A percentile compares a stretch with the other conserved stretches of the same genome.
Evolutionary conservation across 2,113 vertebrate species (phyloP).

Genomic region (Cariama cristata): DNA sequence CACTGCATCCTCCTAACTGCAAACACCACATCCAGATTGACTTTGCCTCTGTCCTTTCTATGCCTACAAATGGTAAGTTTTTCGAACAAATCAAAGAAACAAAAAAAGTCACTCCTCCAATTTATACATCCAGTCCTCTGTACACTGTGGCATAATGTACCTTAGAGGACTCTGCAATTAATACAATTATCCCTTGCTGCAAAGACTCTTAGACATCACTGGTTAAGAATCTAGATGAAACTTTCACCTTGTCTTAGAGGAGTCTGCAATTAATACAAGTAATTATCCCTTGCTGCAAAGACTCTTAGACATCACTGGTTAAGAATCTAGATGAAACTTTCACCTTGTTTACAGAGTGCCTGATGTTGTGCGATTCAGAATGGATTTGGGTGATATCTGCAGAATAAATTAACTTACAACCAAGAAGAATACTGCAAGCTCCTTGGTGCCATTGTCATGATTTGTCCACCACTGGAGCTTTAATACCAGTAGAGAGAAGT

Average conservation of each 20-base stretch:
- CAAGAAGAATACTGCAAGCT: background rate
- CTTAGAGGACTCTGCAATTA: constrained; percentile 52
- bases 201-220: constrained; percentile 10
- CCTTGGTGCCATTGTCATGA: background rate
- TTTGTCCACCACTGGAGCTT: background rate
- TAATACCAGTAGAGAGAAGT: background rate
- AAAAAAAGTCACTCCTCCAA: background rate
- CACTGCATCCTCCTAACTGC: background rate
- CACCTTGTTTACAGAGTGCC: constrained; percentile 13
- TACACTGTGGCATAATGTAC: background rate
- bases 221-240: constrained; percentile 37
- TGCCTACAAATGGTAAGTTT: background rate
- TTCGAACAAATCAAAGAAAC: constrained; percentile 27
- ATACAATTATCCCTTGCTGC: constrained; percentile 35
- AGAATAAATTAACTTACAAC: background rate
- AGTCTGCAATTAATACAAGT: constrained; percentile 50
- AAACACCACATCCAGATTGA: background rate
- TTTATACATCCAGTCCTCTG: background rate
- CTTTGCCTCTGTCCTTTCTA: background rate
- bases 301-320: constrained; percentile 1
- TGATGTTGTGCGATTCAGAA: background rate
- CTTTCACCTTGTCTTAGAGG: constrained; percentile 33
- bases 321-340: constrained; percentile 44
- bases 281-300: constrained; percentile 40
- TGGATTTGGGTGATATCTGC: constrained; percentile 19